Conservation (phyloP, 2,797 vertebrate species). For the Diplodus puntazzo region DNA sequence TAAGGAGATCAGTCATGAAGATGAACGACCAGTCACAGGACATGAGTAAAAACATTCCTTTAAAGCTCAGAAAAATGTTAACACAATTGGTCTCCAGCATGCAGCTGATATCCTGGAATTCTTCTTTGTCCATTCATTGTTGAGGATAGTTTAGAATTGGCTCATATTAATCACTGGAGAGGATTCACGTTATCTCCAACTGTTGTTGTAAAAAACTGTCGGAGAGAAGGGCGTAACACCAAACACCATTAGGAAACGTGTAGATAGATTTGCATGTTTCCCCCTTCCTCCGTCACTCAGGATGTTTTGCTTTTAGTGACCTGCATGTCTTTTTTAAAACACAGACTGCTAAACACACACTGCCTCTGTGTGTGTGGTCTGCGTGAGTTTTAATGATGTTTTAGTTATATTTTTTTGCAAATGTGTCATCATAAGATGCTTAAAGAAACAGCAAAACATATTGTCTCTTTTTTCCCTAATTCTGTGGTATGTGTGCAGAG, state of each 20-base stretch:
- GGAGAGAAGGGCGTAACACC: slow-evolving; percentile 42
- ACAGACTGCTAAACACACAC: slow-evolving; percentile 32
- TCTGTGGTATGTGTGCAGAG: slow-evolving; percentile 23
- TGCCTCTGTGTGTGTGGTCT: slow-evolving; percentile 5
- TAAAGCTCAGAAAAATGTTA: slow-evolving; percentile 35
- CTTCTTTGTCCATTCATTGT: slow-evolving; percentile 39
- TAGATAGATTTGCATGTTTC: slow-evolving; percentile 61
- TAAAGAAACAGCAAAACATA: slow-evolving; percentile 38
- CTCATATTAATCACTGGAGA: slow-evolving; percentile 28
- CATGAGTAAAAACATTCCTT: slow-evolving; percentile 56
- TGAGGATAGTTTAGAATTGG: slow-evolving; percentile 46
- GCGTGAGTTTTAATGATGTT: slow-evolving; percentile 23
- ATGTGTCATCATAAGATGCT: slow-evolving; percentile 18
- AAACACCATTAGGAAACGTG: slow-evolving; percentile 58
- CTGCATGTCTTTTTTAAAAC: slow-evolving; percentile 44
- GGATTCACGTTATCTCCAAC: slow-evolving; percentile 14
- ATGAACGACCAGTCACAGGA: slow-evolving; percentile 51
- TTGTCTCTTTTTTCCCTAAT: slow-evolving; percentile 6
- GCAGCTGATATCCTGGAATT: slow-evolving; percentile 43
- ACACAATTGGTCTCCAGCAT: slow-evolving; percentile 30
- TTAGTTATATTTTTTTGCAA: slow-evolving; percentile 8
- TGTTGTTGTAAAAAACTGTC: neutral
- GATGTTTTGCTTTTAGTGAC: slow-evolving; percentile 59
- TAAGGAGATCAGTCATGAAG: slow-evolving; percentile 48
- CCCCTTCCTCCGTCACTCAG: slow-evolving; percentile 52